Evolutionary conservation across 2,888 invertebrate species (phyloP).

Genomic region (Hermaeophaga mercurialis): DNA sequence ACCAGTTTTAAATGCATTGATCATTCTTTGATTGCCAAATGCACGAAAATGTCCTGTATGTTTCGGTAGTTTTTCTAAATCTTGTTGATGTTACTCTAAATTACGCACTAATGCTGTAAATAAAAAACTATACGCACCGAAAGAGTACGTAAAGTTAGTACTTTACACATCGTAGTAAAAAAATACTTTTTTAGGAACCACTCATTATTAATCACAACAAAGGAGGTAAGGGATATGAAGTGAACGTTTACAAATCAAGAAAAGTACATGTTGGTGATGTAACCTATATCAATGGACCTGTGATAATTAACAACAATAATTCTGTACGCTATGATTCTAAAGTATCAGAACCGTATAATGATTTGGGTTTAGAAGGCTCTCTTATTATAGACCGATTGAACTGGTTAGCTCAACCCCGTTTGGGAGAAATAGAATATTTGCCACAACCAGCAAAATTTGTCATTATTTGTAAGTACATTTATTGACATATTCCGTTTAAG

Average conservation of each 20-base stretch:
- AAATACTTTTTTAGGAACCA: slow-evolving; percentile 13
- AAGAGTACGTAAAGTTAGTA: no score
- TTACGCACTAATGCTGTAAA: no score
- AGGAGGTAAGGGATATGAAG: slow-evolving; percentile 27
- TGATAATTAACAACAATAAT: slow-evolving; percentile 22
- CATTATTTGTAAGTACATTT: slow-evolving; percentile 60
- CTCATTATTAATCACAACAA: slow-evolving; percentile 5
- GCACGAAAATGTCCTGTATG: no score
- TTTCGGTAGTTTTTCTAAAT: no score
- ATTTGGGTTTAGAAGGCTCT: background rate
- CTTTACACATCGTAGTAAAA: no score
- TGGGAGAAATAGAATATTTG: slow-evolving; percentile 50
- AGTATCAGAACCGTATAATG: slow-evolving; percentile 1
- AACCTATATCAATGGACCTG: slow-evolving; percentile 59
- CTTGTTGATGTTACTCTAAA: no score
- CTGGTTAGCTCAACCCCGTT: slow-evolving; percentile 60
- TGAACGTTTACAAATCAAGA: slow-evolving; percentile 53
- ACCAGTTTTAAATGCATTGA: no score
- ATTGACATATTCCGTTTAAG: no score
- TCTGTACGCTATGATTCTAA: slow-evolving; percentile 9
- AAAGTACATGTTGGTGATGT: slow-evolving; percentile 60
- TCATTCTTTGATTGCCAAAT: no score
- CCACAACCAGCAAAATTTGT: slow-evolving; percentile 58
- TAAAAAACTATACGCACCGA: no score
- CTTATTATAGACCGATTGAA: slow-evolving; percentile 50